Percentiles rank a stretch among this genome's conserved stretches.
Evolutionary conservation across 2,113 vertebrate genomes (phyloP).

Genomic region (Gopherus flavomarginatus): DNA sequence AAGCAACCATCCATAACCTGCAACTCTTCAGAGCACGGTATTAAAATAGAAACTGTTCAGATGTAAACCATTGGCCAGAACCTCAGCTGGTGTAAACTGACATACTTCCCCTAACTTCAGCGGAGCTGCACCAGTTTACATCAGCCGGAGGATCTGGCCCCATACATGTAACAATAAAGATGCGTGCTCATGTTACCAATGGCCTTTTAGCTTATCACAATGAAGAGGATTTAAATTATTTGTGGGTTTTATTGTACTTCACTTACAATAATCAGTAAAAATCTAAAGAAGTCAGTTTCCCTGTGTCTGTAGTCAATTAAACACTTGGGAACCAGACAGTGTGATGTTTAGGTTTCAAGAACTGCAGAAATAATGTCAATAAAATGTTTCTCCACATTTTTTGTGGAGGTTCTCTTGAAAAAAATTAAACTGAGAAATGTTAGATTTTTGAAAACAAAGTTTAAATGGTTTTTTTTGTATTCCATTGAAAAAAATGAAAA

Average conservation of each 20-base stretch:
- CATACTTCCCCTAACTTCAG: background rate
- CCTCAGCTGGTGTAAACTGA: background rate
- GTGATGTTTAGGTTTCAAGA: background rate
- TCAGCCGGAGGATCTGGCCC: background rate
- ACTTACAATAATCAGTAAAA: background rate
- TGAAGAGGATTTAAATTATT: background rate
- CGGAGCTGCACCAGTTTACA: background rate
- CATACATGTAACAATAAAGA: background rate
- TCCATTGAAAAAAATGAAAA: background rate
- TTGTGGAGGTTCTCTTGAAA: background rate
- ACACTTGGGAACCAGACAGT: background rate
- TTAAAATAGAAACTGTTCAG: background rate
- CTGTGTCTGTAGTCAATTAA: background rate
- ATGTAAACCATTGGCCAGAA: background rate
- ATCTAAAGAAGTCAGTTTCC: background rate
- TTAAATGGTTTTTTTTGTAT: background rate
- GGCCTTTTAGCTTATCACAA: background rate
- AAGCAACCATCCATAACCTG: background rate
- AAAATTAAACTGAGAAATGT: background rate
- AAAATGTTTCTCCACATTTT: background rate
- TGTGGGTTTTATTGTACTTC: background rate
- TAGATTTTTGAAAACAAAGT: background rate
- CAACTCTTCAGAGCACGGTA: background rate
- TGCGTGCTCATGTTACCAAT: background rate
- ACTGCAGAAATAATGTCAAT: background rate